Conservation (phyloP, 2,888 invertebrate species). For the Stenurella melanura region DNA sequence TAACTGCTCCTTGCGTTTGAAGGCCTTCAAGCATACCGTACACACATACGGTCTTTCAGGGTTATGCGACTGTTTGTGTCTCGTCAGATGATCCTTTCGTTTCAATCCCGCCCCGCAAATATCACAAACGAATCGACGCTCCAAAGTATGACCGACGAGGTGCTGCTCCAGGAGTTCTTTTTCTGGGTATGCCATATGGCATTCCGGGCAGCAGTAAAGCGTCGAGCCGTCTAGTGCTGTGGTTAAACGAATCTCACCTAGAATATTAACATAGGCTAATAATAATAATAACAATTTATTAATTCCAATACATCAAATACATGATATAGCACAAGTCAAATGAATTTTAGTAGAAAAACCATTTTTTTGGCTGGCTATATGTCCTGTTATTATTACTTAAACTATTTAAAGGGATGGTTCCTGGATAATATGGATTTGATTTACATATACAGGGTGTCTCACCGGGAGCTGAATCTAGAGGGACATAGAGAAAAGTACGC, state of each 20-base stretch:
- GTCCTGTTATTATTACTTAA: too few species aligned
- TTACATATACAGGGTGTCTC: too few species aligned
- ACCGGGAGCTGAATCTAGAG: too few species aligned
- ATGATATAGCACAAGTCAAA: too few species aligned
- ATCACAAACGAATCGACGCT: constrained; percentile 90
- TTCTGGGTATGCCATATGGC: constrained; percentile 93
- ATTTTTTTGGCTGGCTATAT: too few species aligned
- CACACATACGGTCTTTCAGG: constrained; percentile 92
- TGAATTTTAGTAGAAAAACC: too few species aligned
- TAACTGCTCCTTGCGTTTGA: constrained; percentile 91
- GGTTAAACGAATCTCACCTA: constrained; percentile 83
- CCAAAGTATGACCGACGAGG: constrained; percentile 89
- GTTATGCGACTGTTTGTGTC: constrained; percentile 92
- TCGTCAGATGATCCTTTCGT: constrained; percentile 89
- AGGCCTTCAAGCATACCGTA: constrained; percentile 90
- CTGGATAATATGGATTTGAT: too few species aligned
- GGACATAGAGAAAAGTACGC: too few species aligned
- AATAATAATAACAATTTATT: too few species aligned
- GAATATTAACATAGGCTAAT: constrained; percentile 23
- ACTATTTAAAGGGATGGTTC: too few species aligned
- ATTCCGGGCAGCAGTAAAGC: constrained; percentile 90
- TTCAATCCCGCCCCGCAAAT: constrained; percentile 92
- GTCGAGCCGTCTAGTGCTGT: constrained; percentile 90
- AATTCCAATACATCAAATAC: too few species aligned
- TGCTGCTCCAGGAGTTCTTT: constrained; percentile 89